These are phyloP conservation scores for Lophius americanus DNA, from an alignment of 2,797 vertebrate genomes.

Conservation along the genomic window DNA sequence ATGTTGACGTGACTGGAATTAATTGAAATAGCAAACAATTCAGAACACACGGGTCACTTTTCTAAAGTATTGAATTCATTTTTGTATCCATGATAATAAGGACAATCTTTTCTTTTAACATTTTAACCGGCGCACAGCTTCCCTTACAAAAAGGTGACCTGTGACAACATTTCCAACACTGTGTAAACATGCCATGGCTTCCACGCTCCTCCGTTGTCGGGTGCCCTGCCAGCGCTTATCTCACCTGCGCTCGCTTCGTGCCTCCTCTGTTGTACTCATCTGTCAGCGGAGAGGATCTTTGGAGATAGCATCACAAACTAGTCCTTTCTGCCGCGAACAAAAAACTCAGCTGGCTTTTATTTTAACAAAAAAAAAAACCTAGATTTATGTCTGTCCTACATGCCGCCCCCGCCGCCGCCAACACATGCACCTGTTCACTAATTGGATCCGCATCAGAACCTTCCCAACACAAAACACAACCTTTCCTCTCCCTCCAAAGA, in stretches of 20 bases:
- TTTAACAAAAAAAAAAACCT: conserved; percentile 18
- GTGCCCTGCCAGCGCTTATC: conserved; percentile 42
- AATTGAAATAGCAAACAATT: conserved; percentile 4
- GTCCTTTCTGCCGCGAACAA: conserved; percentile 26
- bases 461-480: neutral
- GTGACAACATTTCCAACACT: conserved; percentile 7
- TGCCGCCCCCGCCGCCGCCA: neutral
- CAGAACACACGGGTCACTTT: neutral
- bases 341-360: conserved; percentile 13
- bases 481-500: neutral
- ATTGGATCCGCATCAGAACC: conserved; percentile 33
- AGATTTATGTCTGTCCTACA: neutral
- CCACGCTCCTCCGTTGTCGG: conserved; percentile 37
- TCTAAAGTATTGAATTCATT: conserved; percentile 14
- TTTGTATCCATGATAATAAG: neutral
- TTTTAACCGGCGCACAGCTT: neutral
- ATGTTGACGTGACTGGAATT: conserved; percentile 10
- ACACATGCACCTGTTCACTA: neutral
- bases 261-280: conserved; percentile 21
- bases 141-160: conserved; percentile 7
- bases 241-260: conserved; percentile 37
- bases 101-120: no score
- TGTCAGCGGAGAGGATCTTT: conserved; percentile 24
- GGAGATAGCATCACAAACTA: conserved; percentile 36
- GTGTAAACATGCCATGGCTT: conserved; percentile 19